Conservation (phyloP, 2,113 vertebrate genomes). For the Mystacornis crossleyi region DNA sequence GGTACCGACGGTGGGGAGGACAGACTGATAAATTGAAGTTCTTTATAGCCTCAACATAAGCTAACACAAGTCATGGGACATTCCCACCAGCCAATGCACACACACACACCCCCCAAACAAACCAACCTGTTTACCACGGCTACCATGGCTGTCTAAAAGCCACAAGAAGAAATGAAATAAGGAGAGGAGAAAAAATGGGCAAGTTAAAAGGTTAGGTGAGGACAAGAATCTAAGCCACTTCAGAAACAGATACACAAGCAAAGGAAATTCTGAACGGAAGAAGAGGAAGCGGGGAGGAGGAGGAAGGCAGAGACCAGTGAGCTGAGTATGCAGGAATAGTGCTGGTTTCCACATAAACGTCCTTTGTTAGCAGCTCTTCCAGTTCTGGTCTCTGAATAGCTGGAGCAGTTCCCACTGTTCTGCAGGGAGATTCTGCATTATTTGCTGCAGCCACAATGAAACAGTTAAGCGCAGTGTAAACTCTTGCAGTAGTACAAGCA, state of each 20-base stretch:
- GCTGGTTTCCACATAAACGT: not conserved
- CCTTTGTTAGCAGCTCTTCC: constrained; percentile 28
- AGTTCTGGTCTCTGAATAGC: constrained; percentile 35
- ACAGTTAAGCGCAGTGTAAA: not conserved
- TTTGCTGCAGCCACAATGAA: constrained; percentile 33
- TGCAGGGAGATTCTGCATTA: not conserved
- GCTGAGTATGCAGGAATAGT: constrained; percentile 7
- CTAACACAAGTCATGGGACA: not conserved
- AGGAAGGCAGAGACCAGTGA: not conserved
- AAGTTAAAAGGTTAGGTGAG: constrained; percentile 20
- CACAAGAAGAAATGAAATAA: not conserved
- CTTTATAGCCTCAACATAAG: not conserved
- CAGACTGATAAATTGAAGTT: not conserved
- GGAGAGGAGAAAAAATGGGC: not conserved
- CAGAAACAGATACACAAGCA: not conserved
- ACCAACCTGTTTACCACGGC: not conserved
- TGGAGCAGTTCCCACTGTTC: constrained; percentile 37
- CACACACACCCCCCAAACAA: not conserved
- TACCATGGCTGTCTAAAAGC: not conserved
- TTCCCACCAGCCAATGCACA: not conserved
- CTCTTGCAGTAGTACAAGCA: not conserved
- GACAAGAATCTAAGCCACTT: not conserved
- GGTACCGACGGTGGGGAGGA: not conserved
- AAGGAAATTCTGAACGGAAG: constrained; percentile 30
- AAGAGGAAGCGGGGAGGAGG: not conserved